Evolutionary conservation across 2,888 invertebrate species (phyloP).

Genomic region (Ametastegia equiseti): DNA sequence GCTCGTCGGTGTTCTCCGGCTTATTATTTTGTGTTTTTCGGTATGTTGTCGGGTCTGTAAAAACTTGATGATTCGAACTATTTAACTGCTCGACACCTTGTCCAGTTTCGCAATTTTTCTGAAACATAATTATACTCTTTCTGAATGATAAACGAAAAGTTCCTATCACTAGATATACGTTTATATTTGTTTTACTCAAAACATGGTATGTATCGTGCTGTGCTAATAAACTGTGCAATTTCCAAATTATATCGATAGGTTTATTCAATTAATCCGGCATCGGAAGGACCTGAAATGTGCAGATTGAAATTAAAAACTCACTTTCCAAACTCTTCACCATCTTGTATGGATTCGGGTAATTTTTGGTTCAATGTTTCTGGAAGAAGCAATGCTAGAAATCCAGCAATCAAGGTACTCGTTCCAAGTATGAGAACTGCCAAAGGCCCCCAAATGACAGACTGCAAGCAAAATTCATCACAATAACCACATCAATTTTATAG

Average conservation of each 20-base stretch:
- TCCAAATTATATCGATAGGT: neutral
- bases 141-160: neutral
- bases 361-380: slow-evolving; percentile 80
- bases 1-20: neutral
- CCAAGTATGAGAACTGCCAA: slow-evolving; percentile 78
- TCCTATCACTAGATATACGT: too few species aligned
- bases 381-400: slow-evolving; percentile 77
- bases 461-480: neutral
- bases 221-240: neutral
- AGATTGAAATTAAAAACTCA: slow-evolving; percentile 62
- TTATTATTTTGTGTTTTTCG: too few species aligned
- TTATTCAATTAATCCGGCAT: neutral
- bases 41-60: too few species aligned
- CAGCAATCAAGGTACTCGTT: slow-evolving; percentile 76
- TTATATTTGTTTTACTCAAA: neutral
- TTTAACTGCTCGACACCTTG: neutral
- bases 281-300: neutral
- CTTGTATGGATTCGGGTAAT: slow-evolving; percentile 80
- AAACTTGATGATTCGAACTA: neutral
- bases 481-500: too few species aligned
- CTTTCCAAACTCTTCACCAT: slow-evolving; percentile 79
- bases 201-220: neutral
- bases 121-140: neutral
- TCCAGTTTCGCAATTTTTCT: neutral
- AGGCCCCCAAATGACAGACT: slow-evolving; percentile 61